A percentile compares a stretch with the other conserved stretches of the same genome.
These are phyloP conservation scores for Reticulitermes speratus DNA, from an alignment of 1,140 invertebrate genomes.

Conservation along the genomic window DNA sequence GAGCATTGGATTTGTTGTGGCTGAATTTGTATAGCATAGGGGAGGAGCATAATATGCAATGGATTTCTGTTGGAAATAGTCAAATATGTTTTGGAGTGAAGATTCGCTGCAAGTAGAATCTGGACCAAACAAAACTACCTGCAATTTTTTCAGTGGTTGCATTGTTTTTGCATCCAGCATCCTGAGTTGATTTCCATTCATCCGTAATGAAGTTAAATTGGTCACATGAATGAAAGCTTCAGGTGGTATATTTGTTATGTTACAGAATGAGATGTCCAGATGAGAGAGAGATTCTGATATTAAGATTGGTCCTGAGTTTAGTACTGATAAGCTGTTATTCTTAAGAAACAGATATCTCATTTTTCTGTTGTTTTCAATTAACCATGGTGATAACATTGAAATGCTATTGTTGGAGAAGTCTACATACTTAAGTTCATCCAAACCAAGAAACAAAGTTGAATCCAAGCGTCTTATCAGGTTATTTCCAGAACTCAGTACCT, in stretches of 20 bases:
- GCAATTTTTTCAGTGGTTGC: background rate
- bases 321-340: background rate
- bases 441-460: background rate
- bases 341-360: background rate
- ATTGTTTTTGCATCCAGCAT: background rate
- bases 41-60: background rate
- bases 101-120: background rate
- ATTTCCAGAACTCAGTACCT: background rate
- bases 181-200: background rate
- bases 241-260: background rate
- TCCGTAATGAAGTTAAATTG: background rate
- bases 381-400: background rate
- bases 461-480: background rate
- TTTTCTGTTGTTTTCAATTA: background rate
- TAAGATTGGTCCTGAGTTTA: background rate
- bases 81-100: background rate
- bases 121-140: conserved; percentile 1
- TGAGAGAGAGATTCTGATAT: conserved; percentile 8
- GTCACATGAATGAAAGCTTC: background rate
- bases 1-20: background rate
- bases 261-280: conserved; percentile 7
- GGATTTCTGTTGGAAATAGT: background rate
- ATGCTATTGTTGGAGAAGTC: conserved; percentile 11
- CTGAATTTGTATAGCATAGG: background rate
- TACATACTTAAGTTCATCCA: background rate